phyloP scores from a whole-genome alignment of 1,140 invertebrate genomes.

The Drosophila rhopaloa region DNA sequence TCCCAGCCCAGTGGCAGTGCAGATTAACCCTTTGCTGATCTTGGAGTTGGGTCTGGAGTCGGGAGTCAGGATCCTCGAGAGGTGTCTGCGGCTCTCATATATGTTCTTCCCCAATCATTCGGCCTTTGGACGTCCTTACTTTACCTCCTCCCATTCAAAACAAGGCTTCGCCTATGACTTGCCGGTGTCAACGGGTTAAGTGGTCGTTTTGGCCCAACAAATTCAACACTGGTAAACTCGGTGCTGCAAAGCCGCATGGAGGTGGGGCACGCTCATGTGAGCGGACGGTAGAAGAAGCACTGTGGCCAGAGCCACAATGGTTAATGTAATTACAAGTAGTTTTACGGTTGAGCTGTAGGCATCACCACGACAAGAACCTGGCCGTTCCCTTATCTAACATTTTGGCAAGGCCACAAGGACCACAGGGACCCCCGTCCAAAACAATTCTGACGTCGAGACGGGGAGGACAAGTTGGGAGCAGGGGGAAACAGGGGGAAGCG shows the following conservation, averaged over 20 bases:
- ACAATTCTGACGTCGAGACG: constrained; percentile 2
- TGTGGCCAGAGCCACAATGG: constrained; percentile 58
- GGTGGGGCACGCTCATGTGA: neutral
- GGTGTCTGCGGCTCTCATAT: neutral
- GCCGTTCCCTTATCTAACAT: constrained; percentile 25
- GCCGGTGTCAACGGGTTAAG: constrained; percentile 34
- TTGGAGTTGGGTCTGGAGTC: neutral
- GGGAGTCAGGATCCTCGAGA: constrained; percentile 16
- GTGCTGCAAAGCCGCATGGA: neutral
- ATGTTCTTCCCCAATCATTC: neutral
- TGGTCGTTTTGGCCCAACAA: constrained; percentile 29
- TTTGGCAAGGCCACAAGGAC: constrained; percentile 38
- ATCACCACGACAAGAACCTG: constrained; percentile 15
- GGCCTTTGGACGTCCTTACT: too few relatives aligned
- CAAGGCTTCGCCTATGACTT: neutral
- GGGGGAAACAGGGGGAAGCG: too few relatives aligned
- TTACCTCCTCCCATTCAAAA: too few relatives aligned
- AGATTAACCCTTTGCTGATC: constrained; percentile 10
- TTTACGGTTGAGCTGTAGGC: constrained; percentile 53
- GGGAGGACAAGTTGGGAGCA: constrained; percentile 3
- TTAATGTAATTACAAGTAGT: constrained; percentile 81
- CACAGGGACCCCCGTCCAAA: neutral
- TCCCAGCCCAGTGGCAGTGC: neutral
- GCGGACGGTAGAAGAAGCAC: constrained; percentile 6
- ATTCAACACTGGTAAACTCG: constrained; percentile 30